Base-by-base conservation (phyloP, 2,797 vertebrate species). In the Sebastes elongatus region DNA sequence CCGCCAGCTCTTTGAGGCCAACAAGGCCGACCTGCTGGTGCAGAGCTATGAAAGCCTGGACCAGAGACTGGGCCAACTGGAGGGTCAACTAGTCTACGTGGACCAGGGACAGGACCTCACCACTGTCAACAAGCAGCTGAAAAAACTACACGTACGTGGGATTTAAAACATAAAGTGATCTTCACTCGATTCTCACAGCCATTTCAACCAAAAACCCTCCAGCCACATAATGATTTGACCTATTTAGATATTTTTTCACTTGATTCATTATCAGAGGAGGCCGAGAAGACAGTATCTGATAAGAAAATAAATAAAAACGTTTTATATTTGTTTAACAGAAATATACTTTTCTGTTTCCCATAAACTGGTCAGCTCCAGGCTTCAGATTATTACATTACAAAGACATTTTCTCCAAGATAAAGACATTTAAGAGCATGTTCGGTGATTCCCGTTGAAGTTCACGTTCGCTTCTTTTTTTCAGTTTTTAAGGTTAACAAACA, bases 31-130 rank as follows among this genome's bases (percentile, higher is more conserved):
- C 88, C 96, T 96, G 76, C 94, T 98, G 89, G 96, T 96, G 27
- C 97, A 97, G 91, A 98, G 96, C 90, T 98, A 97, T 11, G 88
- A 93, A 0, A 97, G 96, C 65, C 92, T 98, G 38, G 97, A 98
- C 93, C 96, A 97, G 77, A 93, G 96, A 32, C 95, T 98, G 53
- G 92, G 94, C 8, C 96, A 96, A 84, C 95, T 98, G 88, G 97
- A 98, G 87, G 95, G 95, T 35, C 96, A 97, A 84, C 96, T 98
- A 60, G 90, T 83, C 78, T 95, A 95, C 0, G 95, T 96, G 69
- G 97, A 97, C 80, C 91, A 95, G 7, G 96, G 97, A 0, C 95
- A 96, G 53, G 97, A 97, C 93, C 94, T 98, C 76, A 96, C 96
- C 89, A 96, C 94, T 0, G 96, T 98, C 92, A 98, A 97, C 94